phyloP scores from a whole-genome alignment of 1,140 invertebrate species.

The Tribolium madens region DNA sequence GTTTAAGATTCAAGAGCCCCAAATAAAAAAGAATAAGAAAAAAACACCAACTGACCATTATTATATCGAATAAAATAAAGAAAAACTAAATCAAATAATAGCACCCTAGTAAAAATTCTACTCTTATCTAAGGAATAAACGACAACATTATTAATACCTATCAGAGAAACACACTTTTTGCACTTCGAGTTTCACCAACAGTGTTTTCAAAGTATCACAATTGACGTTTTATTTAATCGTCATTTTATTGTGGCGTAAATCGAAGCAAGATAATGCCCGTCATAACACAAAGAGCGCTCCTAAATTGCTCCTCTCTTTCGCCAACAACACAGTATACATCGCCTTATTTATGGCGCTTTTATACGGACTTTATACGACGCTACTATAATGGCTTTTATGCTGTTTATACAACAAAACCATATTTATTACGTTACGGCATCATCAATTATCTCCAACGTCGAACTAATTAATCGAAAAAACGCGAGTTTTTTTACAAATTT shows the following conservation, averaged over 20 bases:
- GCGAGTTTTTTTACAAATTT: background rate
- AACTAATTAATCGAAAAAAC: constrained; percentile 24
- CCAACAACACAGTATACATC: constrained; percentile 19
- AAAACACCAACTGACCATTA: no score
- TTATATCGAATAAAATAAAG: no score
- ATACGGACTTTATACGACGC: constrained; percentile 38
- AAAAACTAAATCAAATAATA: no score
- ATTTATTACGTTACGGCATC: constrained; percentile 17
- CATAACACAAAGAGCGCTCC: constrained; percentile 24
- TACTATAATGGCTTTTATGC: constrained; percentile 33
- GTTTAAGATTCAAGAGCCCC: no score
- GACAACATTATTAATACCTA: no score
- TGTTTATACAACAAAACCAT: constrained; percentile 42
- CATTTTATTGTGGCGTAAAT: constrained; percentile 33
- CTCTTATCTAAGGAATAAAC: no score
- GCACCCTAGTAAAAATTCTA: no score
- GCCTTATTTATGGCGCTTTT: constrained; percentile 27
- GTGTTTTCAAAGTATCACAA: constrained; percentile 7
- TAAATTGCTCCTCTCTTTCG: constrained; percentile 25
- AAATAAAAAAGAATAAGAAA: no score
- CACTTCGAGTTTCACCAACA: no score
- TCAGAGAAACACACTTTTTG: no score
- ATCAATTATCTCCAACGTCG: constrained; percentile 5
- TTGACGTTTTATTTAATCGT: constrained; percentile 36
- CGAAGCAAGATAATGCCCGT: constrained; percentile 24